Base-by-base conservation (phyloP, 2,113 vertebrate genomes). In the Salvelinus alpinus region DNA sequence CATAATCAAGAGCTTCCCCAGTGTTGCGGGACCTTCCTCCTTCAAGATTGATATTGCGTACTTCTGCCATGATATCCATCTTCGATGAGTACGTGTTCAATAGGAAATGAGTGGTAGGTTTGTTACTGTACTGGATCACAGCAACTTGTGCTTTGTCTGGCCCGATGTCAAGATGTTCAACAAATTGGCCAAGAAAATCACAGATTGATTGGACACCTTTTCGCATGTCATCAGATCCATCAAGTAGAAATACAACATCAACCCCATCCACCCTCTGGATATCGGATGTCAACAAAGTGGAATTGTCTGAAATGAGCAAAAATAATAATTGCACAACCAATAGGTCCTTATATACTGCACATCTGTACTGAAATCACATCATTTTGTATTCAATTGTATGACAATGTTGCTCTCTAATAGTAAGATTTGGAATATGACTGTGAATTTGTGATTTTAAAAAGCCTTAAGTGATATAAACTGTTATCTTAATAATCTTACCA, bases 221-320 rank as follows among this genome's bases (percentile, higher is more conserved):
- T 80, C 11, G 57, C 86, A 89, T 89, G 47, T 82, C 51, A 76
- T 90, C 85, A 79, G 92, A 93, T 76, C 88, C 90, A 87, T 92
- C 92, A 69, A 93, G 54, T 6, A 93, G 85, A 84, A 92, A 90
- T 73, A 86, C 86, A 86, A 91, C 82, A 78, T 92, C 88, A 12
- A 76, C 85, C n/a, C 24, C 86, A 78, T 92, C 88, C 13, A 76
- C 84, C 24, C 16, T 87, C 9, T 72, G 73, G 11, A 85, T 70
- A 38, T 80, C 70, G 74, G 83, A 44, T 59, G 87, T 54, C 78
- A 72, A 31, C 60, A 72, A 7, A 73, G 73, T 73, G 16, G 78
- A 72, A 71, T 74, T 78, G 34, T 87, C 90, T 91, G 88, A 71
- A 91, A 91, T 80, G 4, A 13, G 84, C 79, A 82, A 4, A 82